A percentile compares a stretch with the other conserved stretches of the same genome.
Conservation (phyloP, 2,888 invertebrate species). For the Drosophila suboccidentalis region DNA sequence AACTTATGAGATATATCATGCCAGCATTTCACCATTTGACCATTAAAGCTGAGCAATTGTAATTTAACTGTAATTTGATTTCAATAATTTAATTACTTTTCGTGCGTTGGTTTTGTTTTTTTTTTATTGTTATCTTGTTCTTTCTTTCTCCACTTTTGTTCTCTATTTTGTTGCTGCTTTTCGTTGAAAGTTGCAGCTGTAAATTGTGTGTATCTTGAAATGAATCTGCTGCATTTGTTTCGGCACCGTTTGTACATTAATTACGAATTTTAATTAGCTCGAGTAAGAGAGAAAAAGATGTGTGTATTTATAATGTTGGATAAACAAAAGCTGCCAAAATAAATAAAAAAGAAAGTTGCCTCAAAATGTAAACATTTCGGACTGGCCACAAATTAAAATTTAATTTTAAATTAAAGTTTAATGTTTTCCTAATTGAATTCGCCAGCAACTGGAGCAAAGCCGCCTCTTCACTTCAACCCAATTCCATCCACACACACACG, state of each 20-base stretch:
- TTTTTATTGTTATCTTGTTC: conserved; percentile 18
- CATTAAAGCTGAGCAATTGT: conserved; percentile 35
- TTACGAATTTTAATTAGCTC: conserved; percentile 76
- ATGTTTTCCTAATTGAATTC: conserved; percentile 50
- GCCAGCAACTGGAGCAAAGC: conserved; percentile 62
- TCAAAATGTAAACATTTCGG: conserved; percentile 30
- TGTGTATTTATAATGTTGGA: not conserved
- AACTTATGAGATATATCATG: conserved; percentile 16
- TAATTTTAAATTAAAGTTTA: conserved; percentile 42
- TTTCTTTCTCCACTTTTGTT: conserved; percentile 4
- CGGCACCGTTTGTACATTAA: conserved; percentile 52
- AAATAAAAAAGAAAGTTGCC: conserved; percentile 64
- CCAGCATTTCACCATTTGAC: conserved; percentile 31
- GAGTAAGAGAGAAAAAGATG: conserved; percentile 41
- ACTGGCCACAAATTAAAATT: conserved; percentile 29
- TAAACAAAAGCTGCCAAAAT: conserved; percentile 35
- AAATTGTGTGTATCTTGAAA: conserved; percentile 34
- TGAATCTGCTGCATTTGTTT: conserved; percentile 26
- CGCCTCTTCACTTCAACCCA: not conserved
- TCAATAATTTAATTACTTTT: conserved; percentile 79
- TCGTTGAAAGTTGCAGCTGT: conserved; percentile 38
- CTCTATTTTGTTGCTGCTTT: conserved; percentile 18
- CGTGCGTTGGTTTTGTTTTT: conserved; percentile 40
- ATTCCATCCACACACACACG: not conserved
- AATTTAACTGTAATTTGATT: conserved; percentile 79